Conservation (phyloP, 2,888 invertebrate genomes). For the Lumbricus terrestris region DNA sequence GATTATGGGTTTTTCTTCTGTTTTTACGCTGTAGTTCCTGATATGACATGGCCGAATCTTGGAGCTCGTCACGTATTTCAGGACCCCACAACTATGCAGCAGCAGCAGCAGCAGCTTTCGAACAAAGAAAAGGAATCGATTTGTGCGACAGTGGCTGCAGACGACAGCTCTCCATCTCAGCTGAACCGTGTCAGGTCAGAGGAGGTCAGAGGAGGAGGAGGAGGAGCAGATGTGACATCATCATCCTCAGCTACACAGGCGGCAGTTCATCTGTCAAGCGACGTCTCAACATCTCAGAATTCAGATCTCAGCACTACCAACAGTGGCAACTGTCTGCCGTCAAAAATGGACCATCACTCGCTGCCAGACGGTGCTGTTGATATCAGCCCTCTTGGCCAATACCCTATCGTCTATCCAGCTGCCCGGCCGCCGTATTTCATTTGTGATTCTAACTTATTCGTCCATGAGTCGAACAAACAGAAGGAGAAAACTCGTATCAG, state of each 20-base stretch:
- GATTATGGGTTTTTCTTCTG: not conserved
- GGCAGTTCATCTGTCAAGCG: not conserved
- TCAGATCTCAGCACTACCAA: not conserved
- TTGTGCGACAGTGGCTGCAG: not conserved
- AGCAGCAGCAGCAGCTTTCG: conserved; percentile 3
- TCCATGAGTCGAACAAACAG: not conserved
- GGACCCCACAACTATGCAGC: too few relatives aligned
- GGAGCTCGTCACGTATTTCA: not conserved
- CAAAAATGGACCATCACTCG: not conserved
- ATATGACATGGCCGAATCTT: conserved; percentile 10
- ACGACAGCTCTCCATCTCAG: not conserved
- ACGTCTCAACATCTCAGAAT: not conserved
- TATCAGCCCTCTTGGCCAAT: not conserved
- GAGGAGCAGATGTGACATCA: too few relatives aligned
- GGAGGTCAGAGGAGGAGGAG: too few relatives aligned
- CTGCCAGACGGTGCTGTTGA: not conserved
- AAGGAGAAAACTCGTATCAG: not conserved
- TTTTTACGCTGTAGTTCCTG: not conserved
- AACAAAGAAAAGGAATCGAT: not conserved
- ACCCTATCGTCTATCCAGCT: not conserved
- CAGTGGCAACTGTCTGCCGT: not conserved
- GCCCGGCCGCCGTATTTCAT: not conserved
- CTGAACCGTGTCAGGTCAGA: not conserved
- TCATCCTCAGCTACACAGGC: not conserved
- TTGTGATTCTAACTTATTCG: conserved; percentile 6